Base-by-base conservation (phyloP, 1,140 invertebrate genomes). In the Zaprionus ornatus region DNA sequence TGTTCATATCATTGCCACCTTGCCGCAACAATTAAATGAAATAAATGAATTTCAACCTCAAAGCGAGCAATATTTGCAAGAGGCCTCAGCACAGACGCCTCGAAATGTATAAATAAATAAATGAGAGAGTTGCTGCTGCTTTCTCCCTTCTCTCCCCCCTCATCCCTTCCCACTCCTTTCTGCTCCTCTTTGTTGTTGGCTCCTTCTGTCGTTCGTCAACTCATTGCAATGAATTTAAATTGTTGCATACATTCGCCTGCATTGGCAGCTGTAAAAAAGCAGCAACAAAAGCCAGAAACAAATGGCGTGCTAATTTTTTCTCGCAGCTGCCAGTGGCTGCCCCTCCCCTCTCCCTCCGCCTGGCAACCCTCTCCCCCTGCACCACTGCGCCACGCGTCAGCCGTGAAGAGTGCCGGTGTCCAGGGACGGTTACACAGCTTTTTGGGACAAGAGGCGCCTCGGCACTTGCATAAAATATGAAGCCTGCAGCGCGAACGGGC, bases 201-300 rank as follows among this genome's bases (percentile, higher is more conserved):
- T 21, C n/a, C 72, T 85, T 73, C 80, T 75, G 65, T 35, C 60
- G 55, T 78, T 82, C 69, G 62, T 65, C 66, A 84, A 75, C 85
- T 85, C 88, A 85, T 85, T 85, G 81, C 86, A 83, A 90, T 90
- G 85, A 85, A 90, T 90, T 90, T 90, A 85, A 90, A 90, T 90
- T 85, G 79, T 85, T 90, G 81, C 85, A 90, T 90, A 90, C 67
- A 85, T 82, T 85, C 74, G 57, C 72, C 72, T 61, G 76, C 72
- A 50, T 48, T 50, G 42, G 27, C 62, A 66, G 40, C 40, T 45
- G 50, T 60, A 68, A 57, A 52, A 80, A 54, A 32, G 29, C 65
- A 66, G 69, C 74, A 84, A 81, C 82, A 84, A 85, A 85, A 85
- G 82, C 77, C 70, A 82, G 70, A 67, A 79, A 86, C 79, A 79